Base-by-base conservation (phyloP, 2,888 invertebrate genomes). In the Litoditis marina region DNA sequence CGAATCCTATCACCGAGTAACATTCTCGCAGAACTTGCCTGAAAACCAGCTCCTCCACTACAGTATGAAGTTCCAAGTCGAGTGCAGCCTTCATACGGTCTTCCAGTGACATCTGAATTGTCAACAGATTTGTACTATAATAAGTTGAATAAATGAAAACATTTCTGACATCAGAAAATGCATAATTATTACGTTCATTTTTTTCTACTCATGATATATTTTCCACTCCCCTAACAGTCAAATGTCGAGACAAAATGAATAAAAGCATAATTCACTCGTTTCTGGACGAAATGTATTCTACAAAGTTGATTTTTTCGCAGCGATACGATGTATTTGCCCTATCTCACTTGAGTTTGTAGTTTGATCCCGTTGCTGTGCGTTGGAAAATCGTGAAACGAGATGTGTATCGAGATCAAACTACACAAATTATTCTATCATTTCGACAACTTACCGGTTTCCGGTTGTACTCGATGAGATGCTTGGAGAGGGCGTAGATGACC, bases 391-490 rank as follows among this genome's bases (percentile, higher is more conserved):
- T n/a, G n/a, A n/a, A n/a, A n/a, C n/a, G n/a, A n/a, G n/a, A n/a
- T n/a, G n/a, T n/a, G n/a, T n/a, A n/a, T n/a, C n/a, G n/a, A 42
- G 16, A 16, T 42, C n/a, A 42, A 42, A 42, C 5, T 19, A 42
- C 42, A 42, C 42, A 42, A 2, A 16, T 6, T 3, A 42, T 19
- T 8, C 3, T 6, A 19, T 8, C n/a, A n/a, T n/a, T n/a, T n/a
- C n/a, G 31, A 19, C 11, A 44, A 32, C 61, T 44, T 30, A 73
- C 69, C 25, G 68, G 66, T 56, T 55, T 47, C 44, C 25, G 54
- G 34, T 70, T 68, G 64, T 66, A 75, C 7, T 68, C 66, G 36
- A 74, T 65, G 22, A 76, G 58, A 61, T 74, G 69, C 19, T 54
- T 62, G 6, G 68, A 68, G 13, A 71, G 46, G 2, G 62, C 54